A percentile compares a stretch with the other conserved stretches of the same genome.
Conservation (phyloP, 2,888 invertebrate species). For the Stenurella melanura region DNA sequence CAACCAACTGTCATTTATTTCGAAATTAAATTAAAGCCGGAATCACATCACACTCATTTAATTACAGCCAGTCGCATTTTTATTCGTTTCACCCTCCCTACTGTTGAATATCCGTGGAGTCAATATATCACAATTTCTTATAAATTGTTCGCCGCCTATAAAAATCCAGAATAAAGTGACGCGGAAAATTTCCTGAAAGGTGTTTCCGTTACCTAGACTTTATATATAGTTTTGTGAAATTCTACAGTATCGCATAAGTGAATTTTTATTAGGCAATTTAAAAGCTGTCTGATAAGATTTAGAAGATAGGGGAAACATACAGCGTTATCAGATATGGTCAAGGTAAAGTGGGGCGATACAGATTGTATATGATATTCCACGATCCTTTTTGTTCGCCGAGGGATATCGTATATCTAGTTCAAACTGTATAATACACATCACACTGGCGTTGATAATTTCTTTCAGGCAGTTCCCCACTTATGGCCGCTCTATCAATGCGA, state of each 20-base stretch:
- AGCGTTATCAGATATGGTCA: background rate
- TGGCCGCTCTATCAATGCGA: no score
- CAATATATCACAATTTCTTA: background rate
- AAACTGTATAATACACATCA: no score
- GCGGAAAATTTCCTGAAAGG: background rate
- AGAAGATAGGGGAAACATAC: background rate
- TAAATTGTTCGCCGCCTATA: background rate
- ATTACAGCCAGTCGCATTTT: no score
- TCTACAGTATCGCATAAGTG: background rate
- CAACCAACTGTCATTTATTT: no score
- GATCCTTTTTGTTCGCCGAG: no score
- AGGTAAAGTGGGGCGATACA: background rate
- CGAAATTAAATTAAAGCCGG: no score
- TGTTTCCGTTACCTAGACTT: background rate
- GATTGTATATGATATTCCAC: background rate
- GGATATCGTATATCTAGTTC: no score
- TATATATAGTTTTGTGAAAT: background rate
- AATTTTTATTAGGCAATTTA: conserved; percentile 7
- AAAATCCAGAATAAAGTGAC: background rate
- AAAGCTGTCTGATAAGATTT: background rate
- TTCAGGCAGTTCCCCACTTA: no score
- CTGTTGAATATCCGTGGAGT: background rate
- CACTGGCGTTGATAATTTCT: no score
- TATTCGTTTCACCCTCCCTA: no score
- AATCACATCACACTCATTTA: no score